Evolutionary conservation across 2,113 vertebrate species (phyloP).

Genomic region (Sminthopsis crassicaudata): DNA sequence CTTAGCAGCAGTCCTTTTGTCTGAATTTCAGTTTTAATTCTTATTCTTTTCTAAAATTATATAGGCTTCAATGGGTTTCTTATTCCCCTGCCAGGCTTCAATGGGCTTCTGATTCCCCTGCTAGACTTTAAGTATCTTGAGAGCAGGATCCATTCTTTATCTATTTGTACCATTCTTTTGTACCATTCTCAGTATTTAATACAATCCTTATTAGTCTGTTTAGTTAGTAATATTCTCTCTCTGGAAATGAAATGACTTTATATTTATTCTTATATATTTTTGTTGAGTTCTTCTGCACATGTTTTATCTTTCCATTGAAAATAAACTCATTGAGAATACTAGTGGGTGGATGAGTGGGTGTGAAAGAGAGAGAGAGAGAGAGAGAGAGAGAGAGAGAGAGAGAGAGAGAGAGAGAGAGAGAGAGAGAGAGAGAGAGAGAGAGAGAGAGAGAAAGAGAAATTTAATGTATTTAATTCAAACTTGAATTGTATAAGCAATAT

Average conservation of each 20-base stretch:
- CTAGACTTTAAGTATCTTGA: background rate
- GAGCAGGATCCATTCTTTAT: background rate
- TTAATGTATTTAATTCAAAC: background rate
- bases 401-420: too few species aligned
- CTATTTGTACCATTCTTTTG: background rate
- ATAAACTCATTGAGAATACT: background rate
- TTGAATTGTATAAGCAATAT: background rate
- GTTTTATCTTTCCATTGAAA: background rate
- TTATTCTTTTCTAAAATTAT: conserved; percentile 63
- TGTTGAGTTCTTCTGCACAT: background rate
- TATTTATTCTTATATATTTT: background rate
- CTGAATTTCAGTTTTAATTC: conserved; percentile 4
- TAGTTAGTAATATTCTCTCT: background rate
- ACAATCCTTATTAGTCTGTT: background rate
- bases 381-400: too few species aligned
- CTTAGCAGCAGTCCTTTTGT: conserved; percentile 58
- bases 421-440: background rate
- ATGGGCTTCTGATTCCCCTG: background rate
- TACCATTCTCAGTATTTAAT: background rate
- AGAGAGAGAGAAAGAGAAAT: background rate
- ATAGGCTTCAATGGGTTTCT: background rate
- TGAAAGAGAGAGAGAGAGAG: background rate
- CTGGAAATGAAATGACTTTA: background rate
- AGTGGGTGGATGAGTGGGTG: background rate
- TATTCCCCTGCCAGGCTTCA: background rate